Conservation (phyloP, 92 coral and sea anemone genomes). For the Plumapathes pennacea region DNA sequence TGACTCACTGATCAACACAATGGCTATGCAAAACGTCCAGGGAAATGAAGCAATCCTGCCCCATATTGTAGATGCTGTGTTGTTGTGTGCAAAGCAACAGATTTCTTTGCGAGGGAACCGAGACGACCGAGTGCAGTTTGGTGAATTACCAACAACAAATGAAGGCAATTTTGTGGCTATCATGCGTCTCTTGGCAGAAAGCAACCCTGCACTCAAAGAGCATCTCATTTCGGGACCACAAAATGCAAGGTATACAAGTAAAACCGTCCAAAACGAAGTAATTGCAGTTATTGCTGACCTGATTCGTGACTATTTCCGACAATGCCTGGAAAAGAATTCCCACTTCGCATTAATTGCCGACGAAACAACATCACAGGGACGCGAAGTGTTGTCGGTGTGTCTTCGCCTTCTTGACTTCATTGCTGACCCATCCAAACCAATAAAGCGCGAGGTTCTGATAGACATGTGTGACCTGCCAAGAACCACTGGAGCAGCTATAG, state of each 20-base stretch:
- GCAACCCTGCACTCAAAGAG: conserved; percentile 55
- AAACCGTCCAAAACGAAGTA: conserved; percentile 61
- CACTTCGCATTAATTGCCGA: conserved; percentile 61
- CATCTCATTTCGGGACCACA: conserved; percentile 49
- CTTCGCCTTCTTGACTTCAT: conserved; percentile 57
- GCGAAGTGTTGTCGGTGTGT: conserved; percentile 58
- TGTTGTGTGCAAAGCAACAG: conserved; percentile 58
- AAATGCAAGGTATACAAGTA: conserved; percentile 66
- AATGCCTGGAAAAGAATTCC: conserved; percentile 56
- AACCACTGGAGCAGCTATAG: conserved; percentile 56
- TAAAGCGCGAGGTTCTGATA: conserved; percentile 53
- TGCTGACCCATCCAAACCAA: conserved; percentile 47
- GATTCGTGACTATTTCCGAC: conserved; percentile 55
- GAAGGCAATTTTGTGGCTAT: conserved; percentile 53
- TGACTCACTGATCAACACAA: conserved; percentile 42
- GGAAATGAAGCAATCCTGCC: conserved; percentile 63
- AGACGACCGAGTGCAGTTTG: conserved; percentile 57
- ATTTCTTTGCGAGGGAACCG: conserved; percentile 71
- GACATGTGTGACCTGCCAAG: conserved; percentile 52
- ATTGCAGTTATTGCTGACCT: conserved; percentile 46
- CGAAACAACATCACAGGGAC: conserved; percentile 64
- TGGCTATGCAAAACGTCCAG: conserved; percentile 40
- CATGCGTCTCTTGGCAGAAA: conserved; percentile 50
- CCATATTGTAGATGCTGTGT: conserved; percentile 64
- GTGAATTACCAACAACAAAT: conserved; percentile 41